Base-by-base conservation (phyloP, 1,140 invertebrate genomes). In the Drosophila equinoxialis region DNA sequence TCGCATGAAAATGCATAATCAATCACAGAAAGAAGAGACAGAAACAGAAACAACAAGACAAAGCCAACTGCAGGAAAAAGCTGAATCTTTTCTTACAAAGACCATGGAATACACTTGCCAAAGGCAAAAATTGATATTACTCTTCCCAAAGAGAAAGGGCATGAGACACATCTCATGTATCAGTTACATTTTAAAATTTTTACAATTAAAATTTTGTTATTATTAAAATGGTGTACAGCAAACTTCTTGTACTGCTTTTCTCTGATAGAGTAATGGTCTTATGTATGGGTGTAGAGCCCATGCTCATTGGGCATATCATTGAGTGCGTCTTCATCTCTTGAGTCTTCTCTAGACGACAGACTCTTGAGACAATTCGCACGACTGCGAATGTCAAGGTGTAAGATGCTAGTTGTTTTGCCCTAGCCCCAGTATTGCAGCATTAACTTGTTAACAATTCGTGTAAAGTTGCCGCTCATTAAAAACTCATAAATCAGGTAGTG, bases 391-490 rank as follows among this genome's bases (percentile, higher is more conserved):
- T 89, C 85, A 81, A 80, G 81, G 77, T 74, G 79, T 72, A 79
- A 86, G 68, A 30, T 72, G 73, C 74, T 74, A 58, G 83, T 67
- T 64, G 71, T 62, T 55, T 51, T 74, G 20, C 61, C 58, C 65
- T 58, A 54, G 64, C 65, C 66, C 66, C 68, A 39, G 37, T 11
- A 62, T 76, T 68, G 57, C 61, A 65, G 59, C 68, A 66, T 68
- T 74, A 64, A 79, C 75, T 89, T 89, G 83, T 87, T 87, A 89
- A 89, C 84, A 89, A 83, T 89, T 89, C 84, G 80, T 87, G 80
- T 89, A 83, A 87, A 83, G 76, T 80, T 80, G 79, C 84, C 84
- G 85, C 85, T 90, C 84, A 87, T 89, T 89, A 90, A 90, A 89
- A 81, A 65, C 80, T 90, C 84, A 90, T 90, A 89, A 90, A 89